Percentiles rank a stretch among this genome's conserved stretches.
Evolutionary conservation across 2,113 vertebrate genomes (phyloP).

Genomic region (Panurus biarmicus): DNA sequence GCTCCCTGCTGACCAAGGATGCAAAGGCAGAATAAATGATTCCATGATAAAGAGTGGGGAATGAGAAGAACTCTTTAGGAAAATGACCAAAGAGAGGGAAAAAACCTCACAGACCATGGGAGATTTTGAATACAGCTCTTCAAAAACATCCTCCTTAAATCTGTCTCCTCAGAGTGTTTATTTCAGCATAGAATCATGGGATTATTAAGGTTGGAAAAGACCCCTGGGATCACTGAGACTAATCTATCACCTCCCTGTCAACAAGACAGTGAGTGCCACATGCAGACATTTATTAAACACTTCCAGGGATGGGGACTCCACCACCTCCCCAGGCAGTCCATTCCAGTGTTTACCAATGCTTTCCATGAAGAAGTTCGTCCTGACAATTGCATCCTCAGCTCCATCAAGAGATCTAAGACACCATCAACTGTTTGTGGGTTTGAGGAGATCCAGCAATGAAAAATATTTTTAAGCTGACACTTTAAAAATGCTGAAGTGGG

Average conservation of each 20-base stretch:
- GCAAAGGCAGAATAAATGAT: background rate
- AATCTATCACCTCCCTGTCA: background rate
- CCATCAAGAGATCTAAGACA: background rate
- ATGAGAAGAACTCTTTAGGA: background rate
- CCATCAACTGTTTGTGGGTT: background rate
- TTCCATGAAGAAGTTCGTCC: background rate
- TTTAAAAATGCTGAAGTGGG: background rate
- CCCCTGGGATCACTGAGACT: background rate
- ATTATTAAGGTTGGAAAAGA: background rate
- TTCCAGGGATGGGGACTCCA: background rate
- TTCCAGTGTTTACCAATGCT: background rate
- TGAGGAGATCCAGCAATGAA: background rate
- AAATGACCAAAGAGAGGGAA: background rate
- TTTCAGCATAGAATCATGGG: background rate
- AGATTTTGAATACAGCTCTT: background rate
- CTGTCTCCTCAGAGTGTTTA: background rate
- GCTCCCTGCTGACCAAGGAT: background rate
- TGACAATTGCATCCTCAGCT: background rate
- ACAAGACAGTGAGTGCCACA: background rate
- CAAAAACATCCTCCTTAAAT: background rate
- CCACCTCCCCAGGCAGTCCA: background rate
- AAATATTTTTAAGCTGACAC: background rate
- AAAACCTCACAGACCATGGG: rapidly evolving
- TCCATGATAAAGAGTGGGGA: background rate
- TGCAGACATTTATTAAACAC: background rate